Conservation (phyloP, 2,113 vertebrate genomes). For the Charadrius vociferus region DNA sequence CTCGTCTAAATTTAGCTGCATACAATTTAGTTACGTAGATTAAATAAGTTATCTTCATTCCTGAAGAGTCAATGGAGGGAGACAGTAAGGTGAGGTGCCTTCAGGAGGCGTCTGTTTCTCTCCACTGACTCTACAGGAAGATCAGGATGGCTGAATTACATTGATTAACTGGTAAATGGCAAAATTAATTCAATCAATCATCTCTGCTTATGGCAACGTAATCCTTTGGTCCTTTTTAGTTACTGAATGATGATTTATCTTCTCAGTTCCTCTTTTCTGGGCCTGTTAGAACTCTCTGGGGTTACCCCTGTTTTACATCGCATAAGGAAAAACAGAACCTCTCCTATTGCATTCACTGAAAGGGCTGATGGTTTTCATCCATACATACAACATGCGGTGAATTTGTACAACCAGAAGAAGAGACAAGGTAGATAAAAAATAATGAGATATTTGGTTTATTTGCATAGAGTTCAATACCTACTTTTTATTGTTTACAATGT, state of each 20-base stretch:
- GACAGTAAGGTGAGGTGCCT: background rate
- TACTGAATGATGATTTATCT: background rate
- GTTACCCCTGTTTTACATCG: background rate
- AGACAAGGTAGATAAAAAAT: background rate
- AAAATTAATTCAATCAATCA: background rate
- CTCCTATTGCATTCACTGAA: background rate
- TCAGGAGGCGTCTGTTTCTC: background rate
- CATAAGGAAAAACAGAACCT: background rate
- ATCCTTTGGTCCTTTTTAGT: background rate
- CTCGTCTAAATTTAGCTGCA: background rate
- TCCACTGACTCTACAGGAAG: background rate
- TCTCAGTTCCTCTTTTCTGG: background rate
- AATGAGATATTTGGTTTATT: background rate
- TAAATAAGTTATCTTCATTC: conserved; percentile 4
- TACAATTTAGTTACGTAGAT: background rate
- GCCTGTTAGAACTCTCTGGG: background rate
- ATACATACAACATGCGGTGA: background rate
- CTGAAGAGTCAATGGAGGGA: background rate
- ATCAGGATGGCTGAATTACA: background rate
- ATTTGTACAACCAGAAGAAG: background rate
- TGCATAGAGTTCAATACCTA: background rate
- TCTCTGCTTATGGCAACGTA: background rate
- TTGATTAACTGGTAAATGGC: background rate
- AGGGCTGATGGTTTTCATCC: background rate
- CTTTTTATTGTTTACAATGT: background rate